Percentiles rank a stretch among this genome's conserved stretches.
These are phyloP conservation scores for Rambutsinella grinnellia DNA, from an alignment of 2,888 invertebrate species.

Conservation along the genomic window DNA sequence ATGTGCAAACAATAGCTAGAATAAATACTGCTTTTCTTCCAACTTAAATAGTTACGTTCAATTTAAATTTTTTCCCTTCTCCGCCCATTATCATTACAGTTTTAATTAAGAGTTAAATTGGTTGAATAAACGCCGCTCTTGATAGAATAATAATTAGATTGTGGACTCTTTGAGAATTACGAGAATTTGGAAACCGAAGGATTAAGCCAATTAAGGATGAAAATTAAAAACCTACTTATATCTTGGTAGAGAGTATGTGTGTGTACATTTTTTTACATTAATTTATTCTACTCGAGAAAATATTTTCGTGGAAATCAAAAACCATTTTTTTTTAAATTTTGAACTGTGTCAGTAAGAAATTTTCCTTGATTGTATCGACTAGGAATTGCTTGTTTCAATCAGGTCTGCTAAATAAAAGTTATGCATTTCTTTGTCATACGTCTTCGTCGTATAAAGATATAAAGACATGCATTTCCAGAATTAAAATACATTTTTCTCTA, in stretches of 20 bases:
- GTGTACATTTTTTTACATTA: neutral
- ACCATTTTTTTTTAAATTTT: constrained; percentile 19
- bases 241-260: too few species aligned
- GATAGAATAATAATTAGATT: too few species aligned
- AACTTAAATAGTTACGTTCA: constrained; percentile 36
- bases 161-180: too few species aligned
- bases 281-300: constrained; percentile 7
- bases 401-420: constrained; percentile 50
- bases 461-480: neutral
- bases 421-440: constrained; percentile 1
- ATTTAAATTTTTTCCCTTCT: constrained; percentile 39
- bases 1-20: constrained; percentile 50
- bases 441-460: too few species aligned
- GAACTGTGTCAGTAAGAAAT: constrained; percentile 41
- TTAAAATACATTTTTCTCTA: neutral
- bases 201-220: too few species aligned
- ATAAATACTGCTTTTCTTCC: constrained; percentile 9
- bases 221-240: too few species aligned
- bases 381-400: constrained; percentile 57
- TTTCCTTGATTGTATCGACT: constrained; percentile 52
- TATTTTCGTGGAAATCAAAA: neutral
- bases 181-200: too few species aligned
- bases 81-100: constrained; percentile 20
- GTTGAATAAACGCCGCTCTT: neutral
- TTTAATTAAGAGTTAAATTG: constrained; percentile 46